phyloP scores from a whole-genome alignment of 2,113 vertebrate species.

The Sander lucioperca region DNA sequence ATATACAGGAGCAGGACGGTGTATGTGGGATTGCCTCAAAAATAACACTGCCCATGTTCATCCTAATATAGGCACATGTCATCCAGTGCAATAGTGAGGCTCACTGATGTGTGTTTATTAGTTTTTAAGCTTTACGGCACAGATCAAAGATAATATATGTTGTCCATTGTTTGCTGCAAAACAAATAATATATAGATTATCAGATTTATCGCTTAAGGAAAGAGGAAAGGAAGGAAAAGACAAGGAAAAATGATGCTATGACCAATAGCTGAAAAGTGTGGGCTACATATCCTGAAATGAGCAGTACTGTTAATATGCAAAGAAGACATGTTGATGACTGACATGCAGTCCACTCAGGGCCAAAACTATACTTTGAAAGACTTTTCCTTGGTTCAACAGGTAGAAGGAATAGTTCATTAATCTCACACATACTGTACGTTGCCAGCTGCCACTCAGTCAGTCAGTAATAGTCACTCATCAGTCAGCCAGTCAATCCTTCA shows the following conservation, averaged over 20 bases:
- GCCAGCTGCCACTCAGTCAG: constrained; percentile 72
- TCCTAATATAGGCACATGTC: background rate
- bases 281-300: constrained; percentile 17
- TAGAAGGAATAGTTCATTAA: constrained; percentile 69
- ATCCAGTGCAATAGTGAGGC: background rate
- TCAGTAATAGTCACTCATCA: constrained; percentile 65
- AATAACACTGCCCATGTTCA: background rate
- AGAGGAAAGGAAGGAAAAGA: background rate
- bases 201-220: background rate
- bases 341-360: constrained; percentile 21
- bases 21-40: background rate
- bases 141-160: background rate
- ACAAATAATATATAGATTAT: background rate
- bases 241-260: background rate
- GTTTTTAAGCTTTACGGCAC: background rate
- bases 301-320: constrained; percentile 10
- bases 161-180: too few relatives aligned
- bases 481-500: constrained; percentile 70
- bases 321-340: constrained; percentile 34
- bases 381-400: constrained; percentile 52
- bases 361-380: constrained; percentile 27
- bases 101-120: background rate
- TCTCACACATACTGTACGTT: constrained; percentile 32
- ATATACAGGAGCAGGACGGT: background rate
- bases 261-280: constrained; percentile 11